Conservation (phyloP, 2,888 invertebrate species). For the Falcaria lacertinaria region DNA sequence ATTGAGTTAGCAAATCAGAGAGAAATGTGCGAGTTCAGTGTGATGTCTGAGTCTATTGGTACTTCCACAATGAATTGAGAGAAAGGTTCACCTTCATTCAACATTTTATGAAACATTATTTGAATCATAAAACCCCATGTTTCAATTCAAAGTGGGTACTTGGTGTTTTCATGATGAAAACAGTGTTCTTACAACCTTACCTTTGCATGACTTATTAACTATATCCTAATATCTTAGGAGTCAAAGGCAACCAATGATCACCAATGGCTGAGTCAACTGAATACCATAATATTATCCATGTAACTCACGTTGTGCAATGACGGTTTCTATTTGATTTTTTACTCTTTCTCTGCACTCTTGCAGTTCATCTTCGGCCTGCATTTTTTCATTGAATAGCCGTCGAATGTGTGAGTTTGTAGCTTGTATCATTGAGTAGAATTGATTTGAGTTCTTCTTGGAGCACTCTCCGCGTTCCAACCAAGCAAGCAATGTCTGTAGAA, state of each 20-base stretch:
- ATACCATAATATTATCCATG: background rate
- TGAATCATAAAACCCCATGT: background rate
- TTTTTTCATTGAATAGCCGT: slow-evolving; percentile 90
- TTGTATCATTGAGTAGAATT: slow-evolving; percentile 97
- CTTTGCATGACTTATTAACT: slow-evolving; percentile 21
- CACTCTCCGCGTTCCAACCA: slow-evolving; percentile 98
- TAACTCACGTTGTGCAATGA: slow-evolving; percentile 95
- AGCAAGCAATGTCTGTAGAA: slow-evolving; percentile 85
- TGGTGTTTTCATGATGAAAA: slow-evolving; percentile 19
- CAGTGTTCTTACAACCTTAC: slow-evolving; percentile 27
- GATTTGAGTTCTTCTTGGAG: slow-evolving; percentile 92
- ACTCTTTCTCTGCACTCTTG: slow-evolving; percentile 91
- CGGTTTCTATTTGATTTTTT: slow-evolving; percentile 90
- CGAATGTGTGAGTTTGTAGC: slow-evolving; percentile 96
- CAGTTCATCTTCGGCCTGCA: slow-evolving; percentile 92
- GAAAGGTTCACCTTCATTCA: background rate
- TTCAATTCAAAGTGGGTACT: background rate
- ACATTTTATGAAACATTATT: background rate
- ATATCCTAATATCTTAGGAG: background rate
- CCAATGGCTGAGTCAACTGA: background rate
- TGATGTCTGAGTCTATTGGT: background rate
- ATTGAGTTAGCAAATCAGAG: slow-evolving; percentile 25
- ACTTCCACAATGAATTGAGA: background rate
- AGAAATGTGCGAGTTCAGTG: slow-evolving; percentile 6
- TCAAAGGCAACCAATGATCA: background rate